Percentiles rank a stretch among this genome's conserved stretches.
Conservation (phyloP, 2,888 invertebrate genomes). For the Netelia melanura region DNA sequence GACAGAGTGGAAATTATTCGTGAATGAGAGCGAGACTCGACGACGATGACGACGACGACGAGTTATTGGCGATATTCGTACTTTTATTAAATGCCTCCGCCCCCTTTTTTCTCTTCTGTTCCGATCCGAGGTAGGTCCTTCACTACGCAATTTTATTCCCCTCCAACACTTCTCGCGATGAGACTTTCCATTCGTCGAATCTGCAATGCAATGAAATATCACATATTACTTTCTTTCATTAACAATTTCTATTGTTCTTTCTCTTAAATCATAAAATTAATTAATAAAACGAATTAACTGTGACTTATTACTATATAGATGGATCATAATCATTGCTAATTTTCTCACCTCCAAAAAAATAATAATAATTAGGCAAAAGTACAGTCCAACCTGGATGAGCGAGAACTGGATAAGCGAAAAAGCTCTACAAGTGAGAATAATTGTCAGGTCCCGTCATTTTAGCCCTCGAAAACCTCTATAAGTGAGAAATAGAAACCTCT, state of each 20-base stretch:
- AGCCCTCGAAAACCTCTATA: too few species aligned
- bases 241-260: background rate
- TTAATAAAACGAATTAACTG: too few species aligned
- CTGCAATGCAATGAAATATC: background rate
- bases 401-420: too few species aligned
- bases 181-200: constrained; percentile 30
- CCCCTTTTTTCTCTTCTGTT: constrained; percentile 39
- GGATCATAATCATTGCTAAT: too few species aligned
- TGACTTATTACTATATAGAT: too few species aligned
- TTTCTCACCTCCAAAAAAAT: too few species aligned
- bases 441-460: too few species aligned
- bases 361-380: too few species aligned
- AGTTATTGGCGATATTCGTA: constrained; percentile 84
- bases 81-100: constrained; percentile 83
- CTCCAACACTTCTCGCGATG: constrained; percentile 59
- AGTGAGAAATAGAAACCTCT: too few species aligned
- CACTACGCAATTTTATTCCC: constrained; percentile 59
- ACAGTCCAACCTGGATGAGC: too few species aligned
- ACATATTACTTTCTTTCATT: background rate
- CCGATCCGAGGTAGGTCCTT: constrained; percentile 49
- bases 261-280: background rate
- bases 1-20: constrained; percentile 85
- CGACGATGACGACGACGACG: constrained; percentile 50
- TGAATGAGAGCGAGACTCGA: constrained; percentile 77
- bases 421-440: too few species aligned